These are phyloP conservation scores for Hydrophis major DNA, from an alignment of 2,797 vertebrate genomes.

Conservation along the genomic window DNA sequence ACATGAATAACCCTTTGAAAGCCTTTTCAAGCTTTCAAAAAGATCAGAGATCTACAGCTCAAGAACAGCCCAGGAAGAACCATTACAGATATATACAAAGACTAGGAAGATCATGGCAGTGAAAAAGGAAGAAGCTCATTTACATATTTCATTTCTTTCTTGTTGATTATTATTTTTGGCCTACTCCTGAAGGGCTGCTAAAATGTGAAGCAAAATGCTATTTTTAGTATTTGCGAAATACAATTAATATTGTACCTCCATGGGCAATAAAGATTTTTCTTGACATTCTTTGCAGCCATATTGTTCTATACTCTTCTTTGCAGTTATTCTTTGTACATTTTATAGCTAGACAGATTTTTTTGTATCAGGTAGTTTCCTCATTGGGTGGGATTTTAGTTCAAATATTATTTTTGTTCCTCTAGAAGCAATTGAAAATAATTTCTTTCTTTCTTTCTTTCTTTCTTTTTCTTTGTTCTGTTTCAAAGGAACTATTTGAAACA, in stretches of 20 bases:
- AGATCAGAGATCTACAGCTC: neutral
- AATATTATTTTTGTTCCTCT: neutral
- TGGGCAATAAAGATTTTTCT: neutral
- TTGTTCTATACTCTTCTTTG: constrained; percentile 10
- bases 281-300: constrained; percentile 3
- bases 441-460: too few relatives aligned
- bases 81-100: neutral
- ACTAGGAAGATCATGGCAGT: neutral
- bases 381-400: neutral
- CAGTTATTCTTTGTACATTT: neutral
- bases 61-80: neutral
- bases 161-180: neutral
- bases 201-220: constrained; percentile 4
- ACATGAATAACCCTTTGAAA: fast-evolving
- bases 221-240: constrained; percentile 15
- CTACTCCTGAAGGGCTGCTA: fast-evolving
- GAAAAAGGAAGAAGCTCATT: neutral
- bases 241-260: neutral
- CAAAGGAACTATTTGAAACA: neutral
- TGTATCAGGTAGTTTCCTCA: neutral
- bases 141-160: neutral
- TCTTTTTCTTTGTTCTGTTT: neutral
- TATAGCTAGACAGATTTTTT: neutral
- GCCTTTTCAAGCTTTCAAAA: constrained; percentile 8
- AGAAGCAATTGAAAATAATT: neutral